Evolutionary conservation across 23 tunicate genomes (phyloP), one percentile per base, ranked within the genome.

Genomic region (Ciona savignyi): DNA sequence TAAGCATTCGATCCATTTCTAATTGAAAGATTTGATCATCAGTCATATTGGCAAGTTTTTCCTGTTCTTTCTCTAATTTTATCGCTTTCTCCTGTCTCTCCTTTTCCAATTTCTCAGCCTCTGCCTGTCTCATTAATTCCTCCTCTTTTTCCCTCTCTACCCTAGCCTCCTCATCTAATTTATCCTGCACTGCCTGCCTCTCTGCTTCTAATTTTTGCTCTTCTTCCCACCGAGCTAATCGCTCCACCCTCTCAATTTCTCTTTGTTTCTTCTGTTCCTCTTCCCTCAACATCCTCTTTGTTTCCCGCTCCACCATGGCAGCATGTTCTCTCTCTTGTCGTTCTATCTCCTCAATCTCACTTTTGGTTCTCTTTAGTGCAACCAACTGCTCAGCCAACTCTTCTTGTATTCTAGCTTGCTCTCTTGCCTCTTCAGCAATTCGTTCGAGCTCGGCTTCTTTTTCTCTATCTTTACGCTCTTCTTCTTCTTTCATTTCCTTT

Each of bases 91-190:
- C 56, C 56, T 42, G 56, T 15, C 56, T 42, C 56, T 42, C 56
- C 15, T 42, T 42, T 15, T 42, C 56, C 15, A 6, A 6, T 42
- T 15, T 42, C 9, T 6, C 56, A 9, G 9, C 56, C 56, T 42
- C 56, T 42, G 56, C 56, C 56, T 42, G 56, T 15, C 56, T 42
- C 9, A 42, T 42, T 15, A 6, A 9, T 42, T 9, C 56, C 56
- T 42, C 11, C 15, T 42, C 56, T 15, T 42, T 9, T 42, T 42
- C 56, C 15, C 56, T 42, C 15, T 42, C 15, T 6, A 42, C 56
- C 56, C 56, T 42, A 42, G 56, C 56, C 56, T 42, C 56, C 56
- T 42, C 56, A 42, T 42, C 56, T 42, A 42, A 42, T 42, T 42
- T 15, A 42, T 9, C 56, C 15, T 42, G 56, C 15, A 6, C 56